These are phyloP conservation scores for Aurelia sp. DNA, from an alignment of 30 jellyfish, hydroid and myxozoan species.

Conservation along the genomic window DNA sequence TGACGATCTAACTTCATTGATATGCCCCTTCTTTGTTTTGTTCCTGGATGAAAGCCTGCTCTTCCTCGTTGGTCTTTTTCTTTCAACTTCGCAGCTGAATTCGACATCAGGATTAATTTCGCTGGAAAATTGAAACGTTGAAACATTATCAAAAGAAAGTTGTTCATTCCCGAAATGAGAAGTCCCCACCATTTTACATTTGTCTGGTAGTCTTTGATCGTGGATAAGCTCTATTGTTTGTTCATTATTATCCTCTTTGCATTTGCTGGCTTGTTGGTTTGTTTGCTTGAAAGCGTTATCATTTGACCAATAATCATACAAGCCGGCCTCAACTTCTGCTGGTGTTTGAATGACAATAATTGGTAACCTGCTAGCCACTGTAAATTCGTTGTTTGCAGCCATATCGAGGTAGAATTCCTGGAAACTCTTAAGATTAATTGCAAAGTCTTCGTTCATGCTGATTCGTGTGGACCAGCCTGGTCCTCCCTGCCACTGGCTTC, in stretches of 20 bases:
- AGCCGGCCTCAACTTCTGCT: slow-evolving; percentile 63
- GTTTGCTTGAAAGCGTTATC: not conserved
- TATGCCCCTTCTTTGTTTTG: slow-evolving; percentile 31
- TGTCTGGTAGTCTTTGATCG: not conserved
- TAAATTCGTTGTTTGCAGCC: slow-evolving; percentile 16
- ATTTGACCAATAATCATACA: slow-evolving; percentile 24
- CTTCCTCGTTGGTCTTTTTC: slow-evolving; percentile 35
- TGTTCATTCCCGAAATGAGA: not conserved
- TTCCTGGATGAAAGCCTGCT: not conserved
- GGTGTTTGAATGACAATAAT: slow-evolving; percentile 60
- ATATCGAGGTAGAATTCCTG: slow-evolving; percentile 25
- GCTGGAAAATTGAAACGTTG: slow-evolving; percentile 6
- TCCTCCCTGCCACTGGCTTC: too few relatives aligned
- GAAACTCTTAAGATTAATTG: slow-evolving; percentile 2
- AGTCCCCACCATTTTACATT: not conserved
- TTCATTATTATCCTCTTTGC: not conserved
- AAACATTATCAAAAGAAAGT: not conserved
- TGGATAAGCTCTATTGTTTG: not conserved
- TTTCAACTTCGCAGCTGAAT: slow-evolving; percentile 1
- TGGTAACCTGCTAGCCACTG: slow-evolving; percentile 57
- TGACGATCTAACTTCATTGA: slow-evolving; percentile 8
- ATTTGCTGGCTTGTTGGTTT: slow-evolving; percentile 6
- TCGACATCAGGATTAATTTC: not conserved
- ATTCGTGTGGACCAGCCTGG: not conserved
- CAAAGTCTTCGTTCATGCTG: slow-evolving; percentile 22